Percentiles rank a stretch among this genome's conserved stretches.
Conservation (phyloP, 1,140 invertebrate genomes). For the Philotrypesis tridentata region DNA sequence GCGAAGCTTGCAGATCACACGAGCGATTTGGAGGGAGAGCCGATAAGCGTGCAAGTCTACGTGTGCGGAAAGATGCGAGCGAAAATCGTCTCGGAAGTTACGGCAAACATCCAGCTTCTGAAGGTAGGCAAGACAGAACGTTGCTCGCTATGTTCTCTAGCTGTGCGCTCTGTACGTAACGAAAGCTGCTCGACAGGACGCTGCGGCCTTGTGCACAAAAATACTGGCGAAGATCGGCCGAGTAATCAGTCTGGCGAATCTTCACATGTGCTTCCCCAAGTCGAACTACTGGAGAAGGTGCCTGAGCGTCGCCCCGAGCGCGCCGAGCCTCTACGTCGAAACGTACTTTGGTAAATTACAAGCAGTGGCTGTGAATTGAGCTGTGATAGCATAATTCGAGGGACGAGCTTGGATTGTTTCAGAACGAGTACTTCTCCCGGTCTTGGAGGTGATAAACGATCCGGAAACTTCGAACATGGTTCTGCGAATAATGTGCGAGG, state of each 20-base stretch:
- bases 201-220: slow-evolving; percentile 79
- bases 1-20: slow-evolving; percentile 78
- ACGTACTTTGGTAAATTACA: slow-evolving; percentile 77
- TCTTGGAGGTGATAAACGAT: slow-evolving; percentile 82
- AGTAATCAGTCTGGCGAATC: slow-evolving; percentile 82
- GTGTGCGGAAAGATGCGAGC: slow-evolving; percentile 85
- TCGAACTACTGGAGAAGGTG: slow-evolving; percentile 78
- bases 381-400: too few relatives aligned
- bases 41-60: slow-evolving; percentile 74
- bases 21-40: slow-evolving; percentile 70
- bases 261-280: slow-evolving; percentile 85
- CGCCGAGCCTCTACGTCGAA: slow-evolving; percentile 76
- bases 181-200: slow-evolving; percentile 73
- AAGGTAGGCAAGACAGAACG: too few relatives aligned
- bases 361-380: too few relatives aligned
- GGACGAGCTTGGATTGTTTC: slow-evolving; percentile 55
- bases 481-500: slow-evolving; percentile 86
- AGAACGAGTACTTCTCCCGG: slow-evolving; percentile 84
- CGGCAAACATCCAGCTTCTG: slow-evolving; percentile 81
- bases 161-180: too few relatives aligned
- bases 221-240: slow-evolving; percentile 82
- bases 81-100: slow-evolving; percentile 84
- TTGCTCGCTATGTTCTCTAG: too few relatives aligned
- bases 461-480: slow-evolving; percentile 83
- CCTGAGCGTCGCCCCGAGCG: slow-evolving; percentile 64